Conservation (phyloP, 2,797 vertebrate species). For the Streptopelia turtur region DNA sequence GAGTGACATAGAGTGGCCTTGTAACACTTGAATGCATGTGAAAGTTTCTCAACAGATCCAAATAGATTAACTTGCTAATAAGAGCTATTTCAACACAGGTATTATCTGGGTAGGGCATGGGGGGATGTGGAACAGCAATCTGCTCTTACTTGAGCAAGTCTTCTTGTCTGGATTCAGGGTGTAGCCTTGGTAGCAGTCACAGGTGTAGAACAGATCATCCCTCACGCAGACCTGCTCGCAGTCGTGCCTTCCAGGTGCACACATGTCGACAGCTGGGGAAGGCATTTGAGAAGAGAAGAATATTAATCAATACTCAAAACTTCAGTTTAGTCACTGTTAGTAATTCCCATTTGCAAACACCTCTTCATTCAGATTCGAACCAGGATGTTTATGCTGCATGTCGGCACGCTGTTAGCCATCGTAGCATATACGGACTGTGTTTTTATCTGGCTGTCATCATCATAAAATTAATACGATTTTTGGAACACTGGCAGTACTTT, state of each 20-base stretch:
- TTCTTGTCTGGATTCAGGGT: constrained; percentile 83
- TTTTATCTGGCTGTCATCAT: neutral
- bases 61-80: neutral
- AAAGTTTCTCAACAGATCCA: neutral
- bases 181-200: constrained; percentile 84
- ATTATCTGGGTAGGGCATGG: neutral
- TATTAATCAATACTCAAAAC: neutral
- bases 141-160: constrained; percentile 85
- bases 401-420: neutral
- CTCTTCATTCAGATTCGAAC: neutral
- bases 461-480: neutral
- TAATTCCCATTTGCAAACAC: neutral
- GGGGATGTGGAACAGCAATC: neutral
- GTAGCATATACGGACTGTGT: neutral
- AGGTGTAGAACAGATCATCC: constrained; percentile 76
- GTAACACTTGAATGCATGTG: accelerated
- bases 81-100: neutral
- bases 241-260: constrained; percentile 81
- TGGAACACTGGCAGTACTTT: neutral
- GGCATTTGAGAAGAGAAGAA: neutral
- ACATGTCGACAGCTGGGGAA: constrained; percentile 65
- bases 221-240: constrained; percentile 88
- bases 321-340: neutral
- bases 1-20: neutral
- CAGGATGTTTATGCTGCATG: neutral